Evolutionary conservation across 2,888 invertebrate species (phyloP), one percentile per base, ranked within the genome.

Genomic region (Apamea monoglypha): DNA sequence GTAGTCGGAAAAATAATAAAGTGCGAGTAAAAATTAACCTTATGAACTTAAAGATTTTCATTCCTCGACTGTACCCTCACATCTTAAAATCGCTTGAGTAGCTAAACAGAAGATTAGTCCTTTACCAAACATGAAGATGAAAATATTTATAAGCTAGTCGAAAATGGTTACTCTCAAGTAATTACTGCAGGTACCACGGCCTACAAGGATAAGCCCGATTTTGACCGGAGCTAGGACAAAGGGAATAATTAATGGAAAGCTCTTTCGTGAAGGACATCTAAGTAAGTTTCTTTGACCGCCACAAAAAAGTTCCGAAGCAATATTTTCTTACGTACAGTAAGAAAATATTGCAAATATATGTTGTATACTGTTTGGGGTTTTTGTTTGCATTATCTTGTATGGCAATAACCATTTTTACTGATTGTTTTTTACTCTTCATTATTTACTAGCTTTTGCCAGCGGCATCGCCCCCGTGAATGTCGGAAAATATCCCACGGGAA

Each of bases 161-260:
- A 67, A 71, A 72, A 59, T 40, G 10, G 32, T 72, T 68, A 32
- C 63, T 76, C n/a, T n/a, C 18, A 36, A 74, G 56, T 56, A 56
- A 81, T 53, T 61, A 71, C 70, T n/a, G n/a, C 56, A 74, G 36
- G 67, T 74, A 74, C 70, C 1, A 7, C 53, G 36, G 18, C 14
- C 67, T 36, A 29, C 25, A 47, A 74, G 44, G 40, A 74, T 84
- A 81, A 78, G 29, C 76, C 32, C 14, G 63, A 76, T 84, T 81
- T 66, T 61, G 29, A 76, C 75, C 70, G 63, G 64, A 82, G 74
- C 78, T 68, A 74, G 78, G 76, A 82, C 82, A 82, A 85, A 85
- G 32, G 53, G 74, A 78, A 84, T 84, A 85, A 78, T 85, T 76
- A 78, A 82, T 85, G 78, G n/a, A 71, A 72, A 72, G 76, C 71